A percentile compares a stretch with the other conserved stretches of the same genome.
Conservation (phyloP, 2,113 vertebrate genomes). For the Harpagus bidentatus region DNA sequence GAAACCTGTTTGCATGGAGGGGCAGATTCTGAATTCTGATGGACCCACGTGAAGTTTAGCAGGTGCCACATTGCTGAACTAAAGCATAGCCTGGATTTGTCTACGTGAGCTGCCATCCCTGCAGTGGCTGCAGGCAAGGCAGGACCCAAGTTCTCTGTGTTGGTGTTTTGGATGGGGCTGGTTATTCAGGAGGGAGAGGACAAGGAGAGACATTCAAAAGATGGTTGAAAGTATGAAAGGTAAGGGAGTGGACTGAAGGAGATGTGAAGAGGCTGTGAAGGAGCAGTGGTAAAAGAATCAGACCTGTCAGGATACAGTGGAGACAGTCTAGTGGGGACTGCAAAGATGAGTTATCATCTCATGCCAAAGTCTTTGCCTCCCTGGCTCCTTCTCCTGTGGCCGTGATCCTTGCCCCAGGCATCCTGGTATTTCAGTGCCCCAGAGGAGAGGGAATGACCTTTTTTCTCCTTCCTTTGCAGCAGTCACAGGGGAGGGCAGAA, state of each 20-base stretch:
- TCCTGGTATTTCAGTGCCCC: not conserved
- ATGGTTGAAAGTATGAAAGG: not conserved
- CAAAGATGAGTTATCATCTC: not conserved
- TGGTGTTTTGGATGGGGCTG: not conserved
- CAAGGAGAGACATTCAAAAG: not conserved
- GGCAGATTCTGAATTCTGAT: not conserved
- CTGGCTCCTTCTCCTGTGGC: not conserved
- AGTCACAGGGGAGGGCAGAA: not conserved
- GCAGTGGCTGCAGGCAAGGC: rapidly evolving
- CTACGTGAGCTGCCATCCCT: not conserved
- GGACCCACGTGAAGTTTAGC: not conserved
- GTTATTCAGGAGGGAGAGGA: not conserved
- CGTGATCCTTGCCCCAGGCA: not conserved
- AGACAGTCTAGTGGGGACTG: not conserved
- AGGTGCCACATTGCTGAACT: not conserved
- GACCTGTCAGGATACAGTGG: not conserved
- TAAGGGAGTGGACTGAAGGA: not conserved
- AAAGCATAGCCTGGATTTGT: not conserved
- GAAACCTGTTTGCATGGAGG: not conserved
- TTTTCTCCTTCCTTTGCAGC: not conserved
- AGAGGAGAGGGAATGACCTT: not conserved
- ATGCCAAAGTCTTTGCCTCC: not conserved
- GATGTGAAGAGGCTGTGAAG: not conserved
- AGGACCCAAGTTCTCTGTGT: not conserved
- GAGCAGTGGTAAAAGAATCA: not conserved